phyloP scores from a whole-genome alignment of 2,113 vertebrate genomes.

The Motacilla tschutschensis region DNA sequence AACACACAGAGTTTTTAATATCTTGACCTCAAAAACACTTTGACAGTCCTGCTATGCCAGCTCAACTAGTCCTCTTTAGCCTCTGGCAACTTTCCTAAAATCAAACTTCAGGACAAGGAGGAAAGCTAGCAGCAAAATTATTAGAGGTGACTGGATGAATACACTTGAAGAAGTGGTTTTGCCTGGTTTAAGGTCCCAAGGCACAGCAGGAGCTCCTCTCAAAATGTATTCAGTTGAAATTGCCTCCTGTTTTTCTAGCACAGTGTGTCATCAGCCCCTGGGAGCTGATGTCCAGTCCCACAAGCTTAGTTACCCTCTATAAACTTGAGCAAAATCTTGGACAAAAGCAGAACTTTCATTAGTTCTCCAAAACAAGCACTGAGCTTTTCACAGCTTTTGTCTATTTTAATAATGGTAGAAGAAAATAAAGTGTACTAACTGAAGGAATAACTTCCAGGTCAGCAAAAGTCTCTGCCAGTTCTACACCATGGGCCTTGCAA shows the following conservation, averaged over 20 bases:
- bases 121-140: not conserved
- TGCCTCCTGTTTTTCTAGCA: not conserved
- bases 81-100: not conserved
- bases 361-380: not conserved
- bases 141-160: not conserved
- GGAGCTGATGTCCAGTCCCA: not conserved
- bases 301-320: not conserved
- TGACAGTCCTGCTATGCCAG: not conserved
- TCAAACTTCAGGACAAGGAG: not conserved
- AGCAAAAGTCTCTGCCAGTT: not conserved
- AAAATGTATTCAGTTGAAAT: not conserved
- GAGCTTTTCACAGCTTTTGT: not conserved
- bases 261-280: not conserved
- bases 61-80: not conserved
- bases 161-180: not conserved
- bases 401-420: not conserved
- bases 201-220: not conserved
- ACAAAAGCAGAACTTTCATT: not conserved
- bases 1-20: not conserved
- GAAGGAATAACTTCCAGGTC: not conserved
- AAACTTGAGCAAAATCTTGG: not conserved
- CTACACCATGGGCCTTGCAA: not conserved
- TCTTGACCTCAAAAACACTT: not conserved
- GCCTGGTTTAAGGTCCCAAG: not conserved
- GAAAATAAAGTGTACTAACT: not conserved